A percentile compares a stretch with the other conserved stretches of the same genome.
phyloP scores from a whole-genome alignment of 2,888 invertebrate genomes.

The Epistrophe eligans region DNA sequence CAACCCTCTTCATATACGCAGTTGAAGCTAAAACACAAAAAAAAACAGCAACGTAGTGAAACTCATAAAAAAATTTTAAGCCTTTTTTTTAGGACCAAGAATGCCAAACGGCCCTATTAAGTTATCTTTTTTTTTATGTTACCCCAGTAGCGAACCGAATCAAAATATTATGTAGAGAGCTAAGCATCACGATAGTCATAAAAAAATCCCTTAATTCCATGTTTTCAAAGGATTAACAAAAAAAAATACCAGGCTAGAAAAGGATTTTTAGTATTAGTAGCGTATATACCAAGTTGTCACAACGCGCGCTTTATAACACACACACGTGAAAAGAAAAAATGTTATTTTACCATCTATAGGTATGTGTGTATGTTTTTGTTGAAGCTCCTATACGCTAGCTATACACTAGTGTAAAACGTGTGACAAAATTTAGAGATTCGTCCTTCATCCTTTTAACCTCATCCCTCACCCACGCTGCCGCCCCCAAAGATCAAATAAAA shows the following conservation, averaged over 20 bases:
- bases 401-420: constrained; percentile 20
- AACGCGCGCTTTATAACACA: background rate
- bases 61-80: constrained; percentile 42
- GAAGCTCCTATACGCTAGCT: too few species aligned
- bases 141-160: constrained; percentile 66
- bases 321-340: background rate
- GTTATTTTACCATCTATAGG: constrained; percentile 13
- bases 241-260: constrained; percentile 34
- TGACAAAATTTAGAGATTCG: constrained; percentile 13
- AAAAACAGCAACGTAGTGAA: background rate
- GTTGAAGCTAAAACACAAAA: background rate
- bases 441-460: background rate
- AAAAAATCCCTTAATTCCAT: constrained; percentile 63
- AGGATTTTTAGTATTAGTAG: constrained; percentile 39
- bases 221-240: constrained; percentile 64
- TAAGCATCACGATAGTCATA: constrained; percentile 48
- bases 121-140: constrained; percentile 58
- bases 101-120: constrained; percentile 62
- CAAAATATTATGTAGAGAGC: constrained; percentile 48
- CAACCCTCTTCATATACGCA: constrained; percentile 14
- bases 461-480: background rate
- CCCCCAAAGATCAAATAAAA: constrained; percentile 62
- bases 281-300: constrained; percentile 38
- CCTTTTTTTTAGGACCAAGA: constrained; percentile 20
- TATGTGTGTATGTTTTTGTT: background rate